These are phyloP conservation scores for Ceratotherium simum DNA, from an alignment of 2,113 vertebrate species.

Conservation along the genomic window DNA sequence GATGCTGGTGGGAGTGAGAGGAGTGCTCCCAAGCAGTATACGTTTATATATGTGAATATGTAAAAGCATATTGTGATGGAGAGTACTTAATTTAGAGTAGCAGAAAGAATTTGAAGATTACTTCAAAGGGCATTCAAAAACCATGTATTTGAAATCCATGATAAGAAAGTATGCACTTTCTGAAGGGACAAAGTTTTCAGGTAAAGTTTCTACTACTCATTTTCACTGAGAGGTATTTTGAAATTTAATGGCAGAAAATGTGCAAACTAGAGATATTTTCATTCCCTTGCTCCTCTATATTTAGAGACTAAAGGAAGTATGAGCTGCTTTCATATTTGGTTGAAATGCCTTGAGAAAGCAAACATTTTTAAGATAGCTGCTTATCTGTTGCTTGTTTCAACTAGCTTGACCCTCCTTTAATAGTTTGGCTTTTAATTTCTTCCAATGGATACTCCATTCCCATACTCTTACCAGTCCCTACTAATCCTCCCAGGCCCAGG, in stretches of 20 bases:
- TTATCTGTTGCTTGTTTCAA: slow-evolving; percentile 66
- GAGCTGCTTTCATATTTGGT: slow-evolving; percentile 57
- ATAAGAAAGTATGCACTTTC: slow-evolving; percentile 84
- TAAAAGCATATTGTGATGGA: not conserved
- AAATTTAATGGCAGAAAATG: slow-evolving; percentile 80
- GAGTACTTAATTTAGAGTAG: slow-evolving; percentile 33
- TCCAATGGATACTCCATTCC: slow-evolving; percentile 11
- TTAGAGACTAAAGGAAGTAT: slow-evolving; percentile 64
- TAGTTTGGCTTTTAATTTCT: slow-evolving; percentile 66
- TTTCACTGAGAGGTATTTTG: slow-evolving; percentile 80
- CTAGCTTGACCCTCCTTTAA: slow-evolving; percentile 23
- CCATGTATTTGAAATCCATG: slow-evolving; percentile 61
- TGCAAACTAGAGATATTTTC: slow-evolving; percentile 80
- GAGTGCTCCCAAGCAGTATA: not conserved
- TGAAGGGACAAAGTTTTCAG: slow-evolving; percentile 82
- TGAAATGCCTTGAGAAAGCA: slow-evolving; percentile 71
- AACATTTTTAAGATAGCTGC: slow-evolving; percentile 58
- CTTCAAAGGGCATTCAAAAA: slow-evolving; percentile 53
- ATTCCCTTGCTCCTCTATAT: slow-evolving; percentile 53
- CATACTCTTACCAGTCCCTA: not conserved
- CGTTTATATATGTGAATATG: not conserved
- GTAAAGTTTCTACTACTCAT: slow-evolving; percentile 80
- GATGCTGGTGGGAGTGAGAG: not conserved
- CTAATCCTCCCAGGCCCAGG: not conserved
- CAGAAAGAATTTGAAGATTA: slow-evolving; percentile 2